Percentiles rank a stretch among this genome's conserved stretches.
Evolutionary conservation across 2,113 vertebrate genomes (phyloP).

Genomic region (Barnardius zonarius): DNA sequence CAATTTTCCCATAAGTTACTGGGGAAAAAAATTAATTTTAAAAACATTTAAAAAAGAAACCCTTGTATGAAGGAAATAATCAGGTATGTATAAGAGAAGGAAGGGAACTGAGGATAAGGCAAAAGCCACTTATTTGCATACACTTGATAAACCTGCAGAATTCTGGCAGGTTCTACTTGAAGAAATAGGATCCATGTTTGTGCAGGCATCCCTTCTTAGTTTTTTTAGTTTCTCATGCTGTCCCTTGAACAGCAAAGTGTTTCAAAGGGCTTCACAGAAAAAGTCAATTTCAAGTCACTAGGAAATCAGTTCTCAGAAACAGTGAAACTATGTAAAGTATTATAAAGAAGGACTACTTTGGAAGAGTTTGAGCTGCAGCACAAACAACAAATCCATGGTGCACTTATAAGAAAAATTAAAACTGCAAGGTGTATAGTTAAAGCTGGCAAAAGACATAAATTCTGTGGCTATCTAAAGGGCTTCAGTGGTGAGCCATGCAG

Average conservation of each 20-base stretch:
- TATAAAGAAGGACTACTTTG: neutral
- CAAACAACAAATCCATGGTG: neutral
- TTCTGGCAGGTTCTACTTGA: neutral
- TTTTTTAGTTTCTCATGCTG: neutral
- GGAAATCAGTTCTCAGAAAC: neutral
- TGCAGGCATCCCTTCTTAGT: neutral
- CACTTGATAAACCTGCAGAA: neutral
- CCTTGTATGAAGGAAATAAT: neutral
- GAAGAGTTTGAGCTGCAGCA: neutral
- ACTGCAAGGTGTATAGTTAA: neutral
- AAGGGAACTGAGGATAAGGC: neutral
- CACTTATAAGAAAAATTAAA: neutral
- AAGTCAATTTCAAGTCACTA: neutral
- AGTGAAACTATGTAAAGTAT: neutral
- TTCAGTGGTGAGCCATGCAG: neutral
- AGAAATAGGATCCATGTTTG: neutral
- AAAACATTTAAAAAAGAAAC: neutral
- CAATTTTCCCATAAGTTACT: neutral
- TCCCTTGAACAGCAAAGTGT: neutral
- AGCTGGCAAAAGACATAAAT: neutral
- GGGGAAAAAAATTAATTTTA: neutral
- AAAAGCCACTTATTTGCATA: neutral
- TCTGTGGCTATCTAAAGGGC: neutral
- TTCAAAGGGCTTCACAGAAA: neutral
- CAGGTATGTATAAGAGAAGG: neutral